phyloP scores from a whole-genome alignment of 2,888 invertebrate species.

The Azorinus chamasolen region DNA sequence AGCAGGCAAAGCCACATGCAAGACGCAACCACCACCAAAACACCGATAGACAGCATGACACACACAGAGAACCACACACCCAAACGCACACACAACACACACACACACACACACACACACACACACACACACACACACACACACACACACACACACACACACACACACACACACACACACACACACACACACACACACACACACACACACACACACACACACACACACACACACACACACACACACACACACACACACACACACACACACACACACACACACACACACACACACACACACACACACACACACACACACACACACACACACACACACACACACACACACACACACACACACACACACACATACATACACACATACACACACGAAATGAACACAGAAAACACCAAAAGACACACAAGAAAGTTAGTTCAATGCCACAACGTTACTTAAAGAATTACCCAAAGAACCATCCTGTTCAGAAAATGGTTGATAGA shows the following conservation, averaged over 20 bases:
- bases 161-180: slow-evolving; percentile 17
- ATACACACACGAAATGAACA: no score
- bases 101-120: slow-evolving; percentile 16
- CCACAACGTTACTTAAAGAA: no score
- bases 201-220: slow-evolving; percentile 14
- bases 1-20: no score
- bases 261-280: slow-evolving; percentile 17
- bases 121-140: slow-evolving; percentile 18
- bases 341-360: slow-evolving; percentile 15
- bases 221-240: slow-evolving; percentile 14
- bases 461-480: no score
- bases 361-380: background rate
- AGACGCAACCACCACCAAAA: no score
- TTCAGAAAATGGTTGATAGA: no score
- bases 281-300: slow-evolving; percentile 13
- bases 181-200: slow-evolving; percentile 16
- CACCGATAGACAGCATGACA: no score
- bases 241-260: slow-evolving; percentile 12
- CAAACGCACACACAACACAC: no score
- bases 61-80: no score
- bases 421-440: no score
- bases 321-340: slow-evolving; percentile 17
- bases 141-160: slow-evolving; percentile 20
- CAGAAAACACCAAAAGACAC: no score
- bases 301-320: slow-evolving; percentile 17